Conservation (phyloP, 2,113 vertebrate genomes). For the Trogon melanurus region DNA sequence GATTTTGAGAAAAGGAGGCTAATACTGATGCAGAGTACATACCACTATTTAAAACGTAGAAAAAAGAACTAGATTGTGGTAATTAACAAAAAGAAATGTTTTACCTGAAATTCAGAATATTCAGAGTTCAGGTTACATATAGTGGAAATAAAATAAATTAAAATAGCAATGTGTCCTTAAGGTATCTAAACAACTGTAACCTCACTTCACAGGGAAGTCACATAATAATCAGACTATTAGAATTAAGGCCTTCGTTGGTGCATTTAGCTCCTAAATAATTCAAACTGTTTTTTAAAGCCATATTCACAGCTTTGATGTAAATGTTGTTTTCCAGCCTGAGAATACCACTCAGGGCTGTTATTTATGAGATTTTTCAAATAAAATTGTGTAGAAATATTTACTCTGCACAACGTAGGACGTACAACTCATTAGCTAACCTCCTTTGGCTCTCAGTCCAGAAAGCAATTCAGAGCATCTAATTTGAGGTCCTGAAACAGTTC, state of each 20-base stretch:
- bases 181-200: not conserved
- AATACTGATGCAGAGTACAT: not conserved
- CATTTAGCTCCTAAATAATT: conserved; percentile 20
- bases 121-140: not conserved
- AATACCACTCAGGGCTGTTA: not conserved
- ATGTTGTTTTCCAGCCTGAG: not conserved
- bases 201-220: conserved; percentile 9
- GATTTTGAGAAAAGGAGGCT: not conserved
- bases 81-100: not conserved
- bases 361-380: not conserved
- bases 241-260: not conserved
- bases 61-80: not conserved
- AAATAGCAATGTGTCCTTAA: not conserved
- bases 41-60: not conserved
- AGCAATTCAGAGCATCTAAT: not conserved
- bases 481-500: not conserved
- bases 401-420: not conserved
- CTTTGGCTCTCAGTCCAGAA: not conserved
- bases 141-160: not conserved
- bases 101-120: not conserved
- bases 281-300: not conserved
- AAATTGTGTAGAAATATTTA: not conserved
- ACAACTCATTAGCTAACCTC: not conserved
- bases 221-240: not conserved
- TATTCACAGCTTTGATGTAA: conserved; percentile 3